Evolutionary conservation across 1,140 invertebrate species (phyloP), one percentile per base, ranked within the genome.

Genomic region (Formica exsecta): DNA sequence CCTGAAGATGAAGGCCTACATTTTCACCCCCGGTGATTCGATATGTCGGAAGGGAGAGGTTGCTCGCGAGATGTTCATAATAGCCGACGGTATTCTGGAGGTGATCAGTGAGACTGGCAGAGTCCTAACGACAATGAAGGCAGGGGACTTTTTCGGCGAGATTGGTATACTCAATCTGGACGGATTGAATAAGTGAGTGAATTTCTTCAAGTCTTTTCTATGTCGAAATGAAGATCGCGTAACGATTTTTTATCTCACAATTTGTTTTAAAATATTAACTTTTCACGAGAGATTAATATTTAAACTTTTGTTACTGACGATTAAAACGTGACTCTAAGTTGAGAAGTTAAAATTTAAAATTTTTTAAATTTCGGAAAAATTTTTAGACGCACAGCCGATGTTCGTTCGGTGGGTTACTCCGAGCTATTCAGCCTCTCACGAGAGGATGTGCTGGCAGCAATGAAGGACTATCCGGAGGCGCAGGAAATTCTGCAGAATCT

Each of bases 41-140:
- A 99, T 99, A 91, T 99, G 98, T 93, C 96, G 98, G 2, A 98
- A 99, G 95, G 98, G 98, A 89, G 97, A 99, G 96, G 98, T 99
- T 16, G 99, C 98, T 0, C 95, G 98, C 90, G 99, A 99, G 95
- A 99, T 99, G 98, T 99, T 99, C 92, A 99, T 99, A 91, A 99
- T 99, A 92, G 98, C 98, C 11, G 98, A 99, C 94, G 99, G 99
- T 8, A 98, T 99, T 88, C 96, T 99, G 36, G 98, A 99, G 96
- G 98, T 99, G 16, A 97, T 98, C 89, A 99, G 98, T 93, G 98
- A 99, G 94, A 98, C 97, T 48, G 98, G 98, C 3, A 96, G 98
- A 92, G 98, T 99, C 0, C 95, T 99, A 11, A 99, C 98, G 0
- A 98, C 98, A 65, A 99, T 99, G 98, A 98, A 98, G 93, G 98